Evolutionary conservation across 2,888 invertebrate genomes (phyloP), one percentile per base, ranked within the genome.

Genomic region (Acrobasis consociella): DNA sequence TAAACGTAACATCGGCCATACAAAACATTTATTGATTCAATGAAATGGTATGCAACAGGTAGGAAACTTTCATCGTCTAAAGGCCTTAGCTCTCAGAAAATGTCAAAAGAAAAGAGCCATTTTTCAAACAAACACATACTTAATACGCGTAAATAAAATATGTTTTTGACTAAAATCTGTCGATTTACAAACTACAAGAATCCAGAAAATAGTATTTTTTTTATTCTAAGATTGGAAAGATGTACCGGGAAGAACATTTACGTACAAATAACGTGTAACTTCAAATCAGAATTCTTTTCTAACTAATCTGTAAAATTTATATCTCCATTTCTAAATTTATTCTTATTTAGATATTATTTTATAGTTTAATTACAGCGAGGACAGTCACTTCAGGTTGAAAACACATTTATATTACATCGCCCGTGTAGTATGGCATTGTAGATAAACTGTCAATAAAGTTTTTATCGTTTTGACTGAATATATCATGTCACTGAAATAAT

Each of bases 301-400:
- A 87, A 83, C 85, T 89, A 85, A 77, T 74, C 77, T 82, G 81
- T 84, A 86, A 85, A 87, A 82, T 83, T 82, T 82, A 78, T 78
- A 81, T 78, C 73, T 76, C 78, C 72, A 79, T 75, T 69, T 72
- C 75, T 76, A 78, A 74, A 73, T 67, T 74, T 73, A 75, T 67
- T 65, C 75, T 74, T 78, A 77, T 65, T 66, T 69, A 62, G 64
- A 72, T 78, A 77, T 70, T 75, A 74, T 70, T 70, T 76, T 75
- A 72, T 68, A 72, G 72, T 69, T 68, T 69, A 69, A 64, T 71
- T 72, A 70, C 69, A 71, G 56, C 52, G 68, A 71, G 68, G 68
- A 65, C 67, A 64, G 68, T 60, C 62, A 66, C 66, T 64, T 68
- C 69, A 68, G 72, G 69, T 70, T 65, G 61, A 59, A 61, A 42